phyloP scores from a whole-genome alignment of 2,113 vertebrate genomes.

The Nyctereutes procyonoides region DNA sequence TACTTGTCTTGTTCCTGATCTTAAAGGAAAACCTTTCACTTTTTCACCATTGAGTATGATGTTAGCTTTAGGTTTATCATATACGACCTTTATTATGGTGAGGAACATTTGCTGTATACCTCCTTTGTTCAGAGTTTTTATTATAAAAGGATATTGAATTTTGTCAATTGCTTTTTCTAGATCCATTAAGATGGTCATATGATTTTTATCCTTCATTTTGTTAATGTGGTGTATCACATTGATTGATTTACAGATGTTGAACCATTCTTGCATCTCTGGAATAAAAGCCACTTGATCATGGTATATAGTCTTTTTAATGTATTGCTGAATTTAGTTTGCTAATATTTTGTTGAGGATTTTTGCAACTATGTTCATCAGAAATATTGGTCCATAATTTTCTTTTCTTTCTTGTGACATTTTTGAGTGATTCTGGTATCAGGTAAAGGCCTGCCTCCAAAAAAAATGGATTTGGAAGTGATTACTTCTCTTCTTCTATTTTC shows the following conservation, averaged over 20 bases:
- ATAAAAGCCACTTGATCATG: not conserved
- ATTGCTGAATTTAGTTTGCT: not conserved
- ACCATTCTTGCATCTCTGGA: not conserved
- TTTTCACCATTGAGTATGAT: not conserved
- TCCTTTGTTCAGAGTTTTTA: not conserved
- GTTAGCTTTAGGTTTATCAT: not conserved
- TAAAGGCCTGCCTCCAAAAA: not conserved
- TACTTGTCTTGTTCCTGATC: not conserved
- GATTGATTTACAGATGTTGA: not conserved
- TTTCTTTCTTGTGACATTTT: not conserved
- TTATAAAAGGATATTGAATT: not conserved
- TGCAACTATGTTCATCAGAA: not conserved
- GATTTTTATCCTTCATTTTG: not conserved
- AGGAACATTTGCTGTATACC: not conserved
- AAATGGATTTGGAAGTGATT: not conserved
- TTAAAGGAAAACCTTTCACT: not conserved
- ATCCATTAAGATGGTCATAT: not conserved
- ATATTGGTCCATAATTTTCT: not conserved
- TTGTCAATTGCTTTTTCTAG: not conserved
- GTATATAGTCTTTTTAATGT: not conserved
- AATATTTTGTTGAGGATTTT: slow-evolving; percentile 13
- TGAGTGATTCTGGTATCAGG: not conserved
- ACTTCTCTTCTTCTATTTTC: not conserved
- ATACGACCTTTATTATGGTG: not conserved
- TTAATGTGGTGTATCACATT: not conserved